Conservation (phyloP, 2,113 vertebrate species). For the Gnathochromis pfefferi region DNA sequence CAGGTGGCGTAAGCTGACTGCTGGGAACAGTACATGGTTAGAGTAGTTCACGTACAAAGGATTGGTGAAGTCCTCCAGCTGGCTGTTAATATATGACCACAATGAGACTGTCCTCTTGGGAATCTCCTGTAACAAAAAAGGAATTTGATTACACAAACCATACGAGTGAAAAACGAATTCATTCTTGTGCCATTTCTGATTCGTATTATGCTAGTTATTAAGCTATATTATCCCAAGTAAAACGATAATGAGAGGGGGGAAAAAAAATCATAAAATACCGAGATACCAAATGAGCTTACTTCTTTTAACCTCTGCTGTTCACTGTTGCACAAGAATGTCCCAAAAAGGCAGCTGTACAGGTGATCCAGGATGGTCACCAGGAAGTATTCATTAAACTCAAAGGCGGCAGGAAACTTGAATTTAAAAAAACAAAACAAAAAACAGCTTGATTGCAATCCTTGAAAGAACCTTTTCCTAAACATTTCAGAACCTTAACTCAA, state of each 20-base stretch:
- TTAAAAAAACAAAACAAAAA: conserved; percentile 28
- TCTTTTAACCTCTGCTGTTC: conserved; percentile 90
- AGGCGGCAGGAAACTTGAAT: conserved; percentile 90
- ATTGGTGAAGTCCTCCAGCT: conserved; percentile 93
- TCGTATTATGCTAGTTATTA: background rate
- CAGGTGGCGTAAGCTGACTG: conserved; percentile 92
- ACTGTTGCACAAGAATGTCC: conserved; percentile 93
- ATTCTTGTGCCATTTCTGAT: background rate
- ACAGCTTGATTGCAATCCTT: background rate
- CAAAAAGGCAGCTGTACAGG: conserved; percentile 94
- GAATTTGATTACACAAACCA: background rate
- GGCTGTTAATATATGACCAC: conserved; percentile 96
- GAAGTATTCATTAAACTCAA: conserved; percentile 96
- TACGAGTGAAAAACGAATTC: background rate
- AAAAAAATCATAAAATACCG: background rate
- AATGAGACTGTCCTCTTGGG: conserved; percentile 85
- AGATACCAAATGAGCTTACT: conserved; percentile 63
- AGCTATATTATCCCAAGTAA: background rate
- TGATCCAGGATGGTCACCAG: conserved; percentile 94
- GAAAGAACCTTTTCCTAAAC: background rate
- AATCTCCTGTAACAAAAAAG: conserved; percentile 74
- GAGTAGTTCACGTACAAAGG: conserved; percentile 90
- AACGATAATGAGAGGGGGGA: background rate
- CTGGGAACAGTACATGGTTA: conserved; percentile 92
- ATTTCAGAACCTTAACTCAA: background rate